Evolutionary conservation across 2,113 vertebrate species (phyloP), one percentile per base, ranked within the genome.

Genomic region (Indri indri): DNA sequence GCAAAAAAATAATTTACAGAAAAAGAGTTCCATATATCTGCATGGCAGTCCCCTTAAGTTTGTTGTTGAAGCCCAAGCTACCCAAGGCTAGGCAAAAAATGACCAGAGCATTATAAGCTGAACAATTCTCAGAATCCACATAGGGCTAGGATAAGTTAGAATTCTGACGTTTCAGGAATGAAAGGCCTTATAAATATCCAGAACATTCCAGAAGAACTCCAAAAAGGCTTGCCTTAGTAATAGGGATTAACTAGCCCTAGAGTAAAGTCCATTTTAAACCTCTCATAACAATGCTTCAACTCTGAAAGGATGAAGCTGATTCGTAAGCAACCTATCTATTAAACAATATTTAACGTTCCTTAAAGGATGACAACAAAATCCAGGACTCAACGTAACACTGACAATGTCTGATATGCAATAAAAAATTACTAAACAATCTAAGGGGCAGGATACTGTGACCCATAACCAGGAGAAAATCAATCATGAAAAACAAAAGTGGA

Each of bases 391-490:
- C 5, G 25, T 40, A 92, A 54, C 12, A 57, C 16, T 70, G 25
- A 76, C 42, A 73, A 71, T 88, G 61, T 93, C 40, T 37, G 83
- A 54, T 34, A 61, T 37, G 54, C 27, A 90, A 83, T 63, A 52
- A 83, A 85, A 97, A 65, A 83, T 50, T 59, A n/a, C 27, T 63
- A 90, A 61, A 77, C 25, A 95, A 91, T 37, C 54, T 84, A 93
- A 91, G 70, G 47, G 92, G 10, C 5, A 65, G 27, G 17, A 54
- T 61, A 80, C 45, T 61, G n/a, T 85, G 25, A 68, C 50, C 25
- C 63, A 68, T 52, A 80, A 63, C 18, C 32, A 80, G 20, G 59
- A 86, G 71, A 65, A 85, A 52, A 93, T 22, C 57, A 88, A 30
- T 27, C 11, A 92, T 74, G 82, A 89, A 95, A 83, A 83, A 84